Conservation (phyloP, 1,140 invertebrate genomes). For the Trachymyrmex septentrionalis region DNA sequence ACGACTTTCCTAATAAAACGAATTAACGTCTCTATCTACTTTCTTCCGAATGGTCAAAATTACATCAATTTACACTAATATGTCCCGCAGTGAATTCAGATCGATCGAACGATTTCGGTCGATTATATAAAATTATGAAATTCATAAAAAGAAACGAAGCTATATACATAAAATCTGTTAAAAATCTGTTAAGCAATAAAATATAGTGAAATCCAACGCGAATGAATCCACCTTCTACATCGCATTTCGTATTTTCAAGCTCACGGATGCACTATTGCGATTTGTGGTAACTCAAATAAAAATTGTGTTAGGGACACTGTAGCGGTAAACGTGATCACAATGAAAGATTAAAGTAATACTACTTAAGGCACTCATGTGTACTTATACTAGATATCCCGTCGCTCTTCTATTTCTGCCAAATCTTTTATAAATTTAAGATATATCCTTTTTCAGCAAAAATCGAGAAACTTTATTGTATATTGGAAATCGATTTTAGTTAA, state of each 20-base stretch:
- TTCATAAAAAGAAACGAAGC: background rate
- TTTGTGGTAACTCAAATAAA: constrained; percentile 53
- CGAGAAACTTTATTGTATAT: background rate
- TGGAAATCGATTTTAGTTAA: constrained; percentile 9
- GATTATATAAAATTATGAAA: background rate
- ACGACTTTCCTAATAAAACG: constrained; percentile 30
- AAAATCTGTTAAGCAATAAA: background rate
- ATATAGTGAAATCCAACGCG: constrained; percentile 30
- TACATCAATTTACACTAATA: constrained; percentile 43
- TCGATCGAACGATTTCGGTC: constrained; percentile 23
- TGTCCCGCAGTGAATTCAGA: background rate
- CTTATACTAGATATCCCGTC: background rate
- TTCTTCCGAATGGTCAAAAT: constrained; percentile 38
- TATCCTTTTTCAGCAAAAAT: background rate
- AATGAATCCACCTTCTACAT: constrained; percentile 28
- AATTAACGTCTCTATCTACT: constrained; percentile 56
- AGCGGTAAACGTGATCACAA: constrained; percentile 54
- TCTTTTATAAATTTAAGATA: background rate
- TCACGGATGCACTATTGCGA: constrained; percentile 43
- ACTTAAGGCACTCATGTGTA: constrained; percentile 24
- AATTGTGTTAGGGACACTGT: constrained; percentile 49
- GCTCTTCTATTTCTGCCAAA: background rate
- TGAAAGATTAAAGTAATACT: constrained; percentile 56
- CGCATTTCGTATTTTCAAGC: constrained; percentile 50
- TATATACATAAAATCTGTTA: background rate